Conservation (phyloP, 2,888 invertebrate species). For the Meloe dianella region DNA sequence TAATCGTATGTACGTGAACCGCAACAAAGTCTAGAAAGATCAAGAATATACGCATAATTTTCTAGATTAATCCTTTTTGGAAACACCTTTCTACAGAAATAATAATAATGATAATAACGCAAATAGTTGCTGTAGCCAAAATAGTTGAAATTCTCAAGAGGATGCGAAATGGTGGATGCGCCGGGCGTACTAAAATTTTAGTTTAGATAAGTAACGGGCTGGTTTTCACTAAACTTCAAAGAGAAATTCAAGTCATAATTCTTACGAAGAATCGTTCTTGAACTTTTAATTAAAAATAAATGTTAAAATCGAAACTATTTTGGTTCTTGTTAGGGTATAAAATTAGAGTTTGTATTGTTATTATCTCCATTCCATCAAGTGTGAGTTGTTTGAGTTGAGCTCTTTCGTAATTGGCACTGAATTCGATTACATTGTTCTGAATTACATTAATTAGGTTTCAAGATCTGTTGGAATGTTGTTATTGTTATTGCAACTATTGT, state of each 20-base stretch:
- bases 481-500: conserved; percentile 10
- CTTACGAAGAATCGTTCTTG: not conserved
- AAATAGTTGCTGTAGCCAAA: not conserved
- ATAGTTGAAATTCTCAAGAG: not conserved
- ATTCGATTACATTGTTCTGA: conserved; percentile 1
- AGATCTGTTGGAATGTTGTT: conserved; percentile 1
- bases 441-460: conserved; percentile 5
- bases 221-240: not conserved
- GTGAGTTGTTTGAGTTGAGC: not conserved
- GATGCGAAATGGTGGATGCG: conserved; percentile 2
- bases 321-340: not conserved
- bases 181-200: not conserved
- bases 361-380: not conserved
- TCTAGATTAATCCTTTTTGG: too few species aligned
- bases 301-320: not conserved
- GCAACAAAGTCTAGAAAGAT: not conserved
- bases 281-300: not conserved
- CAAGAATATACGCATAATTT: not conserved
- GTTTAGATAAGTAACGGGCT: too few species aligned
- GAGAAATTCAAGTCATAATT: not conserved
- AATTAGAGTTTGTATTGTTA: not conserved
- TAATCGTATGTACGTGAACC: not conserved
- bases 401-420: conserved; percentile 1
- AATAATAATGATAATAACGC: not conserved
- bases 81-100: not conserved